Base-by-base conservation (phyloP, 2,113 vertebrate genomes). In the Ammospiza nelsoni region DNA sequence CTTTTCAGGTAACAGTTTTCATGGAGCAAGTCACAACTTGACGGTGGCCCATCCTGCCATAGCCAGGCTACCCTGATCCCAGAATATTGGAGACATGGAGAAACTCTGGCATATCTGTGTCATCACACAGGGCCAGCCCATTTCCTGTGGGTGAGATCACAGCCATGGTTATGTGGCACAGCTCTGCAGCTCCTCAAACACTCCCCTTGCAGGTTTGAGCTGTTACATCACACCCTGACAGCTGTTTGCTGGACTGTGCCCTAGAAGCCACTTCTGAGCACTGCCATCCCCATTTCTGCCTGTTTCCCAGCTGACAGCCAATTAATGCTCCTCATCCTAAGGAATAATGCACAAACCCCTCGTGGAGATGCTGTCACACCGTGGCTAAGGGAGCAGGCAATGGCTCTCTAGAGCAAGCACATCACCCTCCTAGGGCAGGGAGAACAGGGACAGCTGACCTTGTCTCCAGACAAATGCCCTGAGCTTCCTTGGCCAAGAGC, bases 401-500 rank as follows among this genome's bases (percentile, higher is more conserved):
- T 19, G 55, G 35, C 62, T 80, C 76, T 71, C n/a, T 41, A 44
- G 67, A 90, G 82, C 46, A 65, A 83, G 46, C 4, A 3, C 15
- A 84, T 18, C 48, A 77, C 48, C 81, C 63, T 52, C 39, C 39
- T 0, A 58, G 55, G 46, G 57, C 94, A 92, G 83, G 52, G 78
- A 84, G 35, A 91, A 37, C 3, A 63, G 31, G 76, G 83, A 94
- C 85, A 94, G 85, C 83, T 92, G 92, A 95, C 83, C 94, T 82
- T 92, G 80, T 46, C 79, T 92, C 83, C 65, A 80, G 9, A 86
- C 65, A 81, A 83, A 78, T 41, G 52, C 68, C 6, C 3, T 81
- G 68, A 86, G 82, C 90, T 95, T 75, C 82, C 54, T 41, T 95
- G 93, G 95, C 93, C 76, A 67, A 54, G 12, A 92, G 93, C 90